Evolutionary conservation across 2,888 invertebrate genomes (phyloP).

Genomic region (Diarsia brunnea): DNA sequence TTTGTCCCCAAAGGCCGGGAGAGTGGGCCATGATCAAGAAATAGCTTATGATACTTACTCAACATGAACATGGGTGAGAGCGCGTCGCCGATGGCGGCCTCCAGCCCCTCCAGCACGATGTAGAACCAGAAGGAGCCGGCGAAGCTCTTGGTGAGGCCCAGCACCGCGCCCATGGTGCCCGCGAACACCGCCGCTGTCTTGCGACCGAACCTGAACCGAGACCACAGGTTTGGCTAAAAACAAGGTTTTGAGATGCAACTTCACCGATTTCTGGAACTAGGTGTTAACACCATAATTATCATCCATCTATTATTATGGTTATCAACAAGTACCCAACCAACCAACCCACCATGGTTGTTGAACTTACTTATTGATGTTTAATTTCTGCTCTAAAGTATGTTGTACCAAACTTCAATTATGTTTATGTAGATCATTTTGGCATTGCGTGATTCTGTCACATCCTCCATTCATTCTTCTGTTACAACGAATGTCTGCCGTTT

Average conservation of each 20-base stretch:
- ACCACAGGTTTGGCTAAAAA: background rate
- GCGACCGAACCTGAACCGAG: slow-evolving; percentile 80
- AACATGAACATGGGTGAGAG: slow-evolving; percentile 88
- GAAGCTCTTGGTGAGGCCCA: slow-evolving; percentile 85
- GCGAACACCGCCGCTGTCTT: slow-evolving; percentile 86
- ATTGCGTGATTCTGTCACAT: background rate
- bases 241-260: too few relatives aligned
- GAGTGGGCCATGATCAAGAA: too few relatives aligned
- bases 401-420: background rate
- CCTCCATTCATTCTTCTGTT: background rate
- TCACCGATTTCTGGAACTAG: background rate
- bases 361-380: background rate
- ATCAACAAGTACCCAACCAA: too few relatives aligned
- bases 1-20: too few relatives aligned
- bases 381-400: background rate
- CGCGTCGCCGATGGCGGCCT: slow-evolving; percentile 86
- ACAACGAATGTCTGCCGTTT: slow-evolving; percentile 2
- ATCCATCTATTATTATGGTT: too few relatives aligned
- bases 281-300: too few relatives aligned
- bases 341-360: too few relatives aligned
- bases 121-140: slow-evolving; percentile 82
- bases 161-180: slow-evolving; percentile 83
- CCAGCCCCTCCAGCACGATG: slow-evolving; percentile 80
- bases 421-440: background rate
- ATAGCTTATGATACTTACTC: slow-evolving; percentile 75